Conservation (phyloP, 2,797 vertebrate species). For the Pangasius djambal region DNA sequence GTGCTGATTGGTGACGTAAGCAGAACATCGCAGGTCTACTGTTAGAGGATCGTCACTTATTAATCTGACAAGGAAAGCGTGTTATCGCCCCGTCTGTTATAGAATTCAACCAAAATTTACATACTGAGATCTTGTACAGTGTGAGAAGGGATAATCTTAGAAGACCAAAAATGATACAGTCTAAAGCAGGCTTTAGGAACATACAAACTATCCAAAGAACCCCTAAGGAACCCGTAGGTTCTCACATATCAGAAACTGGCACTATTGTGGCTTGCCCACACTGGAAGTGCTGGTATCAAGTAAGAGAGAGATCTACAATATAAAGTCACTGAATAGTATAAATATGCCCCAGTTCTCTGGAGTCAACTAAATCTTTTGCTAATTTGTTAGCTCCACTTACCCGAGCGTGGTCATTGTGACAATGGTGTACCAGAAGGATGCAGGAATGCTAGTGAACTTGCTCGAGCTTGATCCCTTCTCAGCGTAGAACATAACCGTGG, state of each 20-base stretch:
- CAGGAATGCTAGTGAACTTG: constrained; percentile 99
- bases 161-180: not conserved
- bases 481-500: constrained; percentile 99
- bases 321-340: not conserved
- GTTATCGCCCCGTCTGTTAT: not conserved
- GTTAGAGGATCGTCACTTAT: not conserved
- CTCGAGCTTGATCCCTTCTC: constrained; percentile 97
- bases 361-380: not conserved
- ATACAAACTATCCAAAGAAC: not conserved
- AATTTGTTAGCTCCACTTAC: constrained; percentile 76
- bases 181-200: not conserved
- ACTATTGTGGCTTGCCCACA: not conserved
- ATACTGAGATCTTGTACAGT: not conserved
- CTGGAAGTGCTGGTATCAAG: not conserved
- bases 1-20: not conserved
- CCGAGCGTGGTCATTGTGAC: constrained; percentile 98
- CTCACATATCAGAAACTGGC: not conserved
- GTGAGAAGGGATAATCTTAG: not conserved
- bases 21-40: not conserved
- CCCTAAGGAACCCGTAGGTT: not conserved
- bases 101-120: not conserved
- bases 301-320: not conserved
- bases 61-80: not conserved
- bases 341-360: not conserved
- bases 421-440: constrained; percentile 99